Percentiles rank a stretch among this genome's conserved stretches.
Conservation (phyloP, 2,113 vertebrate genomes). For the Ivindomyrus marchei region DNA sequence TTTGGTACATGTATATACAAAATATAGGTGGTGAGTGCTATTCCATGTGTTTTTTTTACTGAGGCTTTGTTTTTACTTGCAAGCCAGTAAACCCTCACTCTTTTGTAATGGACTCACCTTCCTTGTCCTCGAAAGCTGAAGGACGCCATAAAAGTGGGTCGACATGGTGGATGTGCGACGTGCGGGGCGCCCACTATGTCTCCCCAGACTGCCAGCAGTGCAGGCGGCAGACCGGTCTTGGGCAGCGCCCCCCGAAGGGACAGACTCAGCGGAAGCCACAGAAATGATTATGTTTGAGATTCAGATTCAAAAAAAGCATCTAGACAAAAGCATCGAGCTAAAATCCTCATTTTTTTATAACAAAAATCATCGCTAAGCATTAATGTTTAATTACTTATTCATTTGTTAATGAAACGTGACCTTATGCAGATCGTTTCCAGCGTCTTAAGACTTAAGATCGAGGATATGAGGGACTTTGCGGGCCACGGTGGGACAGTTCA, state of each 20-base stretch:
- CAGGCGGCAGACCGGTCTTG: neutral
- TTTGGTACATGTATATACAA: neutral
- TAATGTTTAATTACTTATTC: neutral
- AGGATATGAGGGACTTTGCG: neutral
- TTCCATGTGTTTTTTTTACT: neutral
- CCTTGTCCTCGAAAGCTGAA: neutral
- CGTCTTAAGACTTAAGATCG: neutral
- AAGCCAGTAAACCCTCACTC: neutral
- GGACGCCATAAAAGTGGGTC: neutral
- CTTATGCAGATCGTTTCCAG: neutral
- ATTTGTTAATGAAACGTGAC: neutral
- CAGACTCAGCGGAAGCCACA: neutral
- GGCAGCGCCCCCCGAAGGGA: neutral
- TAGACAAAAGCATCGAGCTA: neutral
- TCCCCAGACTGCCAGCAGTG: neutral
- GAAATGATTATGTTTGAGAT: neutral
- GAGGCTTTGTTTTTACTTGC: neutral
- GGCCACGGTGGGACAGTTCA: neutral
- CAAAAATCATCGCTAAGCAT: neutral
- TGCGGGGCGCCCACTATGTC: neutral
- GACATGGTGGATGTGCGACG: neutral
- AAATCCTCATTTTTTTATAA: neutral
- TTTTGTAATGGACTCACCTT: neutral
- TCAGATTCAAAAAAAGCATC: neutral
- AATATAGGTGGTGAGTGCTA: neutral